Percentiles rank a stretch among this genome's conserved stretches.
Conservation (phyloP, 1,140 invertebrate species). For the Nylanderia fulva region DNA sequence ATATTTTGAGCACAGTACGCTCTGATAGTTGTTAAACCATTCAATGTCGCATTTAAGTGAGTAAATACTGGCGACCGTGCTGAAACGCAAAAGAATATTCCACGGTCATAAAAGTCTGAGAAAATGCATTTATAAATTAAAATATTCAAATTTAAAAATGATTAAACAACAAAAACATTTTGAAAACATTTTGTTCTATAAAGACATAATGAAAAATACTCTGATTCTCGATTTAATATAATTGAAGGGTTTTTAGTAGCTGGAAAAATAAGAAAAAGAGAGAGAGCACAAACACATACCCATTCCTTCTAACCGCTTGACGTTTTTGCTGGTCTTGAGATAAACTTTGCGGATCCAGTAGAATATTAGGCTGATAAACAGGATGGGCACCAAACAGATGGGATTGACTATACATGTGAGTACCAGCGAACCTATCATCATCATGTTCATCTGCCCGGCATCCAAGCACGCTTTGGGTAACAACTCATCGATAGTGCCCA, state of each 20-base stretch:
- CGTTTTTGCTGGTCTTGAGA: constrained; percentile 92
- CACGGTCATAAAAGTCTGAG: neutral
- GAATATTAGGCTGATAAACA: constrained; percentile 90
- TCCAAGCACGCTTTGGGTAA: constrained; percentile 93
- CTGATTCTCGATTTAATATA: neutral
- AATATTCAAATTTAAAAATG: neutral
- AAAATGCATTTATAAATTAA: constrained; percentile 79
- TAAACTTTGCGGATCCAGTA: constrained; percentile 92
- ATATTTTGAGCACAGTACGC: constrained; percentile 93
- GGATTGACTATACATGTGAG: constrained; percentile 92
- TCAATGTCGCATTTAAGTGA: constrained; percentile 94
- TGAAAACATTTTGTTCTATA: neutral
- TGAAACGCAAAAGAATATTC: constrained; percentile 85
- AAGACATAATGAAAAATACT: neutral
- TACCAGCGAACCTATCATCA: constrained; percentile 87
- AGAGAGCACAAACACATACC: constrained; percentile 87
- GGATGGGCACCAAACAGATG: constrained; percentile 90
- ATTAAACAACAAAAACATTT: neutral
- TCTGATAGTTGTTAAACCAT: constrained; percentile 95
- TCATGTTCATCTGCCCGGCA: constrained; percentile 89
- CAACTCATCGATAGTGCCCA: constrained; percentile 94
- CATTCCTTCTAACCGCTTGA: constrained; percentile 94
- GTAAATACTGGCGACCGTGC: constrained; percentile 94
- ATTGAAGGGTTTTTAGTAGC: neutral
- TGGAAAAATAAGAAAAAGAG: neutral